Percentiles rank a stretch among this genome's conserved stretches.
Evolutionary conservation across 2,888 invertebrate species (phyloP).

Genomic region (Tachina fera): DNA sequence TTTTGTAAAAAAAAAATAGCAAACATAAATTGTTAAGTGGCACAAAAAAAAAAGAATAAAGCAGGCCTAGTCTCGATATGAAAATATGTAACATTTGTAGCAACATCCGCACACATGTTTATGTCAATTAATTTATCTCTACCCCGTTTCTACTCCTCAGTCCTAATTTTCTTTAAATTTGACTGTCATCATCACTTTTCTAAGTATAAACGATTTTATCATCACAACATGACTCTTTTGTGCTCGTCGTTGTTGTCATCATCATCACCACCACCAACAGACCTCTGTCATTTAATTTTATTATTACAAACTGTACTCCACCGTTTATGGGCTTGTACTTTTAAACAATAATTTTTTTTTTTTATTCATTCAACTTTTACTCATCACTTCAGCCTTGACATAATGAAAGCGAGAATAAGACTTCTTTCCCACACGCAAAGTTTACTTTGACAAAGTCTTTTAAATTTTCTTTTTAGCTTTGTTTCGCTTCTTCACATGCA

Average conservation of each 20-base stretch:
- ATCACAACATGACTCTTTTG: slow-evolving; percentile 23
- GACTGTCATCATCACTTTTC: slow-evolving; percentile 53
- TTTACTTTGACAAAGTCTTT: too few relatives aligned
- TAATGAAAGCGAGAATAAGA: slow-evolving; percentile 29
- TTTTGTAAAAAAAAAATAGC: slow-evolving; percentile 23
- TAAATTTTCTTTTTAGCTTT: too few relatives aligned
- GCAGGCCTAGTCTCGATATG: slow-evolving; percentile 2
- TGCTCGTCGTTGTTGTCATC: slow-evolving; percentile 64
- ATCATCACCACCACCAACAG: slow-evolving; percentile 12
- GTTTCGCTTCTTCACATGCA: too few relatives aligned
- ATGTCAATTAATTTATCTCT: slow-evolving; percentile 46
- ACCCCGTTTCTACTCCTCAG: slow-evolving; percentile 25
- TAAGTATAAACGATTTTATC: slow-evolving; percentile 58
- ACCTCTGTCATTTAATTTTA: slow-evolving; percentile 23
- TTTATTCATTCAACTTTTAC: slow-evolving; percentile 56
- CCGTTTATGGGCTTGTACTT: not conserved
- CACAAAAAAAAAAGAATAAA: not conserved
- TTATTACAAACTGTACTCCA: slow-evolving; percentile 28
- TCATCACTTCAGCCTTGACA: slow-evolving; percentile 63
- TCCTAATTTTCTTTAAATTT: slow-evolving; percentile 35
- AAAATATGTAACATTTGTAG: not conserved
- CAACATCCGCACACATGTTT: slow-evolving; percentile 21
- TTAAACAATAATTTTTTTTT: slow-evolving; percentile 28
- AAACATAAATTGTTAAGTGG: slow-evolving; percentile 3
- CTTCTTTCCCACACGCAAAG: too few relatives aligned